Conservation (phyloP, 2,797 vertebrate genomes). For the Babyrousa celebensis region DNA sequence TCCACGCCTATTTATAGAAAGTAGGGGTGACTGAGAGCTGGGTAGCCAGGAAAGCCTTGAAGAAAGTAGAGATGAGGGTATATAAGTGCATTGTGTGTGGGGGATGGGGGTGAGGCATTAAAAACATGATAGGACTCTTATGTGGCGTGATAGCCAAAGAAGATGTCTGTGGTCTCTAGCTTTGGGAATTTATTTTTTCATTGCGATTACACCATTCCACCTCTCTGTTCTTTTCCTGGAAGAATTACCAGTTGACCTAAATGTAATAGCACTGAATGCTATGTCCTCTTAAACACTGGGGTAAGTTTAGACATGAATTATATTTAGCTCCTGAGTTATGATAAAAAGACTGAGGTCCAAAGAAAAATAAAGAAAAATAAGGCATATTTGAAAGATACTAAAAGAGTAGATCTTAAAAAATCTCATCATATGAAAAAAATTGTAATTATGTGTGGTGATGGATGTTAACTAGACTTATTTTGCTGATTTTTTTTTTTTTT, state of each 20-base stretch:
- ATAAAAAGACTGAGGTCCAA: neutral
- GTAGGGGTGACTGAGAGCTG: neutral
- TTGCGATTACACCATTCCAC: too few species aligned
- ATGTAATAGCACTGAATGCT: neutral
- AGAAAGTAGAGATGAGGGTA: neutral
- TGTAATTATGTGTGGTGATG: neutral
- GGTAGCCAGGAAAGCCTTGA: neutral
- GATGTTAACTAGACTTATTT: neutral
- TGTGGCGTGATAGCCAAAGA: neutral
- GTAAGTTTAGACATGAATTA: neutral
- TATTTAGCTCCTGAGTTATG: neutral
- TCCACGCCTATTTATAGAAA: slow-evolving; percentile 12
- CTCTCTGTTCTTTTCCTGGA: neutral
- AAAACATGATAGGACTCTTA: neutral
- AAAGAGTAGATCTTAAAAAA: neutral
- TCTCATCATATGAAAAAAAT: neutral
- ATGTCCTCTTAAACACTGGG: neutral
- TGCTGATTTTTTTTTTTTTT: neutral
- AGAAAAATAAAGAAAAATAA: neutral
- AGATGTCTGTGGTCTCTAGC: neutral
- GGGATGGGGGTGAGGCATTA: neutral
- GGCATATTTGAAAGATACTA: neutral
- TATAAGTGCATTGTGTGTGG: neutral
- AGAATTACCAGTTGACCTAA: neutral
- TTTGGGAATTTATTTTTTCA: neutral